Percentiles rank a stretch among this genome's conserved stretches.
Evolutionary conservation across 2,113 vertebrate genomes (phyloP).

Genomic region (Strix uralensis): DNA sequence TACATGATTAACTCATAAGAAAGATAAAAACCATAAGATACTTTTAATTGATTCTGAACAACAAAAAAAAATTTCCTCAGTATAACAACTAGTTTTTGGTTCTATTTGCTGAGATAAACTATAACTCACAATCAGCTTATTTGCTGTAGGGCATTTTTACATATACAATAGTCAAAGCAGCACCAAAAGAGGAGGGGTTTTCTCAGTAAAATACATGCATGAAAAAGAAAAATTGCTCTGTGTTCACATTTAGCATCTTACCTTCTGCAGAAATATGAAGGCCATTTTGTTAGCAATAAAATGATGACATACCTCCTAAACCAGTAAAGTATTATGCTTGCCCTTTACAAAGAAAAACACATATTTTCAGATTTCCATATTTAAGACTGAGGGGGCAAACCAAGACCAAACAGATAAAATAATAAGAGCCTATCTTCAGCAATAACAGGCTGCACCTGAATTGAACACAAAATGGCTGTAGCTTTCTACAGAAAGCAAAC

Average conservation of each 20-base stretch:
- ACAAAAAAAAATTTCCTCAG: neutral
- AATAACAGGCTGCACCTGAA: neutral
- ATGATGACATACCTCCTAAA: neutral
- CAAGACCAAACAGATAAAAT: neutral
- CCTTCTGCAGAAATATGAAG: neutral
- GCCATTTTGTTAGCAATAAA: neutral
- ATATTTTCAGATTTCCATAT: neutral
- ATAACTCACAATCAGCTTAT: neutral
- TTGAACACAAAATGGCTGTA: neutral
- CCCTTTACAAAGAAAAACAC: neutral
- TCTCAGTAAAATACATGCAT: neutral
- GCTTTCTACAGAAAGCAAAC: neutral
- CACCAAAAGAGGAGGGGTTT: neutral
- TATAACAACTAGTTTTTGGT: neutral
- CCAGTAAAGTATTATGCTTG: neutral
- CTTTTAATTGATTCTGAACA: conserved; percentile 19
- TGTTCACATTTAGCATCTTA: neutral
- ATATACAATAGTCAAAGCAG: neutral
- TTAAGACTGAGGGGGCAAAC: neutral
- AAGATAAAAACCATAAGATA: neutral
- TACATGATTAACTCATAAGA: neutral
- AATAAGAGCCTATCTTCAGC: neutral
- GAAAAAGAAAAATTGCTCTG: neutral
- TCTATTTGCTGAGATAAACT: neutral
- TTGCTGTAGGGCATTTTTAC: neutral